phyloP scores from a whole-genome alignment of 1,140 invertebrate genomes.

The Meloidogyne exigua region DNA sequence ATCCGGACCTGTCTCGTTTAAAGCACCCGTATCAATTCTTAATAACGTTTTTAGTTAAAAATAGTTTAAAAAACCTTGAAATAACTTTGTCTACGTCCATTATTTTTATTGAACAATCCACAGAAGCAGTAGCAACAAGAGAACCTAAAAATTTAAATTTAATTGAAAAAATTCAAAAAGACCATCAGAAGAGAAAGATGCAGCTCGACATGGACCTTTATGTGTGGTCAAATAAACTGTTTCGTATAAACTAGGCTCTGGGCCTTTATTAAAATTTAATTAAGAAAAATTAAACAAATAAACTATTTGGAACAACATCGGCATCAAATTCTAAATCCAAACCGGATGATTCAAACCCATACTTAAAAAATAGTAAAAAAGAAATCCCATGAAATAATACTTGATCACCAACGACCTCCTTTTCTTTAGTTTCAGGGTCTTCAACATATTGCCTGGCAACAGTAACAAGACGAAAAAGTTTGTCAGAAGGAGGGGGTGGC shows the following conservation, averaged over 20 bases:
- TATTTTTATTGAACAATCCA: slow-evolving; percentile 96
- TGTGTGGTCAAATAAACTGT: slow-evolving; percentile 98
- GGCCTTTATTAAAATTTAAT: slow-evolving; percentile 11
- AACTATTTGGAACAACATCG: slow-evolving; percentile 75
- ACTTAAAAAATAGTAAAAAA: slow-evolving; percentile 48
- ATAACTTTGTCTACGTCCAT: slow-evolving; percentile 95
- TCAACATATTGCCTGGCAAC: slow-evolving; percentile 84
- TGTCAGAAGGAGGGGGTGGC: slow-evolving; percentile 89
- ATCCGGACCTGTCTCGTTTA: slow-evolving; percentile 70
- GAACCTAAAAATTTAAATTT: slow-evolving; percentile 68
- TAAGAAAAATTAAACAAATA: slow-evolving; percentile 74
- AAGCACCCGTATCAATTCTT: slow-evolving; percentile 65
- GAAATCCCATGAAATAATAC: background rate
- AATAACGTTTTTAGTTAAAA: slow-evolving; percentile 64
- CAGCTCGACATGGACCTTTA: slow-evolving; percentile 89
- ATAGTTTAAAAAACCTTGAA: slow-evolving; percentile 67
- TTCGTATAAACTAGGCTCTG: slow-evolving; percentile 74
- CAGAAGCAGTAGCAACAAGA: slow-evolving; percentile 93
- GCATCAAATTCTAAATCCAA: slow-evolving; percentile 88
- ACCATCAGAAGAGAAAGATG: slow-evolving; percentile 87
- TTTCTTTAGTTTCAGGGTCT: slow-evolving; percentile 54
- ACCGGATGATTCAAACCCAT: slow-evolving; percentile 69
- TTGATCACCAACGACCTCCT: slow-evolving; percentile 32
- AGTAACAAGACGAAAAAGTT: slow-evolving; percentile 79
- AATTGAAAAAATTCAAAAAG: background rate